A percentile compares a stretch with the other conserved stretches of the same genome.
Conservation (phyloP, 1,140 invertebrate species). For the Brachionus calyciflorus region DNA sequence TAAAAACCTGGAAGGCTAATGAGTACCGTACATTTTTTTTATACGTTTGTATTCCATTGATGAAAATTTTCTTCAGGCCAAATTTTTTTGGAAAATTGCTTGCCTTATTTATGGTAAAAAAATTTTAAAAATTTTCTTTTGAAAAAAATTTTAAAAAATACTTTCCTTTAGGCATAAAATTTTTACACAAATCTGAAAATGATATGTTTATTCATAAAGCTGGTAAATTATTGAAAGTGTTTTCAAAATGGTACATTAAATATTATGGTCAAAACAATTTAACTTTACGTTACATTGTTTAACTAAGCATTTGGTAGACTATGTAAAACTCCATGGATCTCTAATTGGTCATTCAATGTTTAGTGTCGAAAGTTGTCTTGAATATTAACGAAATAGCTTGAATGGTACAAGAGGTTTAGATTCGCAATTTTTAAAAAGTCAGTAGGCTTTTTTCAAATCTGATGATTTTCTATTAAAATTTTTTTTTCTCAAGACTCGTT, state of each 20-base stretch:
- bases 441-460: background rate
- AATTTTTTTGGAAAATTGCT: slow-evolving; percentile 19
- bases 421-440: slow-evolving; percentile 2
- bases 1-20: background rate
- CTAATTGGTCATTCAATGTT: slow-evolving; percentile 13
- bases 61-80: background rate
- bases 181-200: background rate
- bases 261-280: slow-evolving; percentile 3
- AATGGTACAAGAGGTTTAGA: background rate
- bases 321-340: slow-evolving; percentile 4
- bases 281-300: slow-evolving; percentile 32
- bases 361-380: slow-evolving; percentile 1
- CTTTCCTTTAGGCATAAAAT: background rate
- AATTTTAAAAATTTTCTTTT: background rate
- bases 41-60: slow-evolving; percentile 9
- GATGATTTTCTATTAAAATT: background rate
- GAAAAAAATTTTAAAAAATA: background rate
- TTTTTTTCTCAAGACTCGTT: background rate
- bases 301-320: background rate
- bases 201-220: background rate
- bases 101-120: too few relatives aligned
- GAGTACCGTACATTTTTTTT: too few relatives aligned
- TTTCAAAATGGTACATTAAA: slow-evolving; percentile 16
- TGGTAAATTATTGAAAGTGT: slow-evolving; percentile 12
- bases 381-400: background rate